These are phyloP conservation scores for Tragelaphus scriptus DNA, from an alignment of 2,113 vertebrate genomes.

Conservation along the genomic window DNA sequence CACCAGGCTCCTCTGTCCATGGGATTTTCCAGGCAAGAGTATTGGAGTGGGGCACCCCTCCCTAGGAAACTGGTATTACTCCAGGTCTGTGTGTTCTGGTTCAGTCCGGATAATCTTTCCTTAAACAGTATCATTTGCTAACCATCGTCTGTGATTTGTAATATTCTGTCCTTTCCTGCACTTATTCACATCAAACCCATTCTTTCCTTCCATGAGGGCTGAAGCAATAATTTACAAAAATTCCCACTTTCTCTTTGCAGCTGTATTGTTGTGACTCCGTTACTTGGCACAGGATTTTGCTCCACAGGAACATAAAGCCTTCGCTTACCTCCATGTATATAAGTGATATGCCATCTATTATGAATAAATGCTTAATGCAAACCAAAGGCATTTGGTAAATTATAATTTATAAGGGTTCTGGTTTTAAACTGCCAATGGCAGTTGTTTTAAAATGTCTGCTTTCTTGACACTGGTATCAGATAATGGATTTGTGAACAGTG, in stretches of 20 bases:
- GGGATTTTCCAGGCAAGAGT: too few relatives aligned
- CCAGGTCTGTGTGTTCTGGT: background rate
- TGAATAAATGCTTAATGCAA: background rate
- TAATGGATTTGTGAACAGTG: background rate
- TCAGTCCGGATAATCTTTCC: background rate
- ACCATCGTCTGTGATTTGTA: background rate
- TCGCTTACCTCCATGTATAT: background rate
- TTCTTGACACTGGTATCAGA: background rate
- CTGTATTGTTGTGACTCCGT: background rate
- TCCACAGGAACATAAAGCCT: background rate
- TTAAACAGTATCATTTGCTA: background rate
- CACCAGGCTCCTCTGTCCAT: too few relatives aligned
- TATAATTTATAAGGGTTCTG: background rate
- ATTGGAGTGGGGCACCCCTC: background rate
- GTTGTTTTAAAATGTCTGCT: background rate
- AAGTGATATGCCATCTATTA: background rate
- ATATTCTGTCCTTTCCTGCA: background rate
- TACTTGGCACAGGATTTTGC: background rate
- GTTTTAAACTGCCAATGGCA: background rate
- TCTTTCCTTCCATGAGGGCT: background rate
- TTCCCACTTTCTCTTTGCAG: background rate
- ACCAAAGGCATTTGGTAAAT: background rate
- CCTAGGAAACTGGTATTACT: background rate
- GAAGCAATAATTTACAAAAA: background rate
- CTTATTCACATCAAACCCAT: background rate